Conservation (phyloP, 2,888 invertebrate species). For the Pilophorus perplexus region DNA sequence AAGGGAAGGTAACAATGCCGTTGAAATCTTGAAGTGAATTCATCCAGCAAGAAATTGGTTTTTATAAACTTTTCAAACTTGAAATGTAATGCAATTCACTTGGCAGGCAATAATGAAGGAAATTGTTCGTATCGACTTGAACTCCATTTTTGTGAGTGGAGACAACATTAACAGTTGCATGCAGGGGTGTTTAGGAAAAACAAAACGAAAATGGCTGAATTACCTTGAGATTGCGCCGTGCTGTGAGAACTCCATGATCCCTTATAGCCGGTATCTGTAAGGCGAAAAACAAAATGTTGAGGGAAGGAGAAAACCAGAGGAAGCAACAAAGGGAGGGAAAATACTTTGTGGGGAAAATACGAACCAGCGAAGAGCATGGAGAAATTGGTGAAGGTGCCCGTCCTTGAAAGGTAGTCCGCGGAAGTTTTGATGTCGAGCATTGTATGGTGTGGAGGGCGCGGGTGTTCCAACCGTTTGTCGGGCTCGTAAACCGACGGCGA, state of each 20-base stretch:
- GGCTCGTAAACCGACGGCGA: conserved; percentile 46
- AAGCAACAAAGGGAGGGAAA: neutral
- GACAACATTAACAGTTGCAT: too few species aligned
- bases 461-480: neutral
- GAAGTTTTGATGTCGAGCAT: conserved; percentile 93
- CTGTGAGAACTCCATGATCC: conserved; percentile 80
- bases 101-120: too few species aligned
- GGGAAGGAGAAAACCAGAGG: neutral
- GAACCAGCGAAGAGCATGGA: conserved; percentile 92
- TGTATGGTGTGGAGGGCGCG: conserved; percentile 42
- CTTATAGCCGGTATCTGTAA: conserved; percentile 84
- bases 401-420: conserved; percentile 85
- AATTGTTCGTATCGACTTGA: too few species aligned
- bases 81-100: too few species aligned
- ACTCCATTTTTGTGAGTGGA: too few species aligned
- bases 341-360: conserved; percentile 49
- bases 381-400: conserved; percentile 90
- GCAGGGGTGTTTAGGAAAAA: too few species aligned
- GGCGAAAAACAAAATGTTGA: conserved; percentile 52
- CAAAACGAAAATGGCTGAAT: too few species aligned
- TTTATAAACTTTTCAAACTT: too few species aligned
- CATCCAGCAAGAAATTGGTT: too few species aligned
- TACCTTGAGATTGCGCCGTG: conserved; percentile 75
- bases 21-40: too few species aligned
- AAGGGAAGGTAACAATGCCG: too few species aligned